phyloP scores from a whole-genome alignment of 2,888 invertebrate genomes.

The Argyra leucocephala region DNA sequence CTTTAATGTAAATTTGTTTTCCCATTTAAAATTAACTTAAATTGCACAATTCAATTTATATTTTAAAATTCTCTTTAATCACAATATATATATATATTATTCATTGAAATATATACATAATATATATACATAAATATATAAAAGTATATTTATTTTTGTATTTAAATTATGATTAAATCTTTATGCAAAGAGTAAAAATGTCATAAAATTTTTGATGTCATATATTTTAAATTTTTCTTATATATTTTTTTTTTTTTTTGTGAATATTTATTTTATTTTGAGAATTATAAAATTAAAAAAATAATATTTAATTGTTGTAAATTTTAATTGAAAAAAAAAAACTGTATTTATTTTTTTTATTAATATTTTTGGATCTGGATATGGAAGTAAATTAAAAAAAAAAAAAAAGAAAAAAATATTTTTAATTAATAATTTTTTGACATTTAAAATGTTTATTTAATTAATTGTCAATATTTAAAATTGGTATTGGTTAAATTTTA shows the following conservation, averaged over 20 bases:
- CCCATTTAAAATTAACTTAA: too few relatives aligned
- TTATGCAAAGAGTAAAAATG: constrained; percentile 18
- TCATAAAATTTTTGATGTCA: constrained; percentile 12
- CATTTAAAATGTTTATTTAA: too few relatives aligned
- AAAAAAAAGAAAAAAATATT: too few relatives aligned
- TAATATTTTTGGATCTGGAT: too few relatives aligned
- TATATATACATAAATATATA: constrained; percentile 15
- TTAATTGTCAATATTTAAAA: too few relatives aligned
- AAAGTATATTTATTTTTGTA: constrained; percentile 17
- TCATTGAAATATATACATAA: constrained; percentile 14
- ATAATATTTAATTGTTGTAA: constrained; percentile 2
- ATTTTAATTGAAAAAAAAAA: too few relatives aligned
- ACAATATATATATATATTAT: not conserved
- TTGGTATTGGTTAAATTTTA: too few relatives aligned
- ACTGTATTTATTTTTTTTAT: too few relatives aligned
- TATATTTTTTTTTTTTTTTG: constrained; percentile 21
- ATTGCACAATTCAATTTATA: too few relatives aligned
- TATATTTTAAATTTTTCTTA: constrained; percentile 16
- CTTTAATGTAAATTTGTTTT: too few relatives aligned
- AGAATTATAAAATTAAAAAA: constrained; percentile 13
- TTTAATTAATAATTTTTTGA: too few relatives aligned
- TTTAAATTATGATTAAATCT: constrained; percentile 18
- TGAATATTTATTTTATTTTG: constrained; percentile 15
- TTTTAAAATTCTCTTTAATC: not conserved
- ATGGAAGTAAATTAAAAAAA: too few relatives aligned